These are phyloP conservation scores for Gymnothorax javanicus DNA, from an alignment of 2,797 vertebrate species.

Conservation along the genomic window DNA sequence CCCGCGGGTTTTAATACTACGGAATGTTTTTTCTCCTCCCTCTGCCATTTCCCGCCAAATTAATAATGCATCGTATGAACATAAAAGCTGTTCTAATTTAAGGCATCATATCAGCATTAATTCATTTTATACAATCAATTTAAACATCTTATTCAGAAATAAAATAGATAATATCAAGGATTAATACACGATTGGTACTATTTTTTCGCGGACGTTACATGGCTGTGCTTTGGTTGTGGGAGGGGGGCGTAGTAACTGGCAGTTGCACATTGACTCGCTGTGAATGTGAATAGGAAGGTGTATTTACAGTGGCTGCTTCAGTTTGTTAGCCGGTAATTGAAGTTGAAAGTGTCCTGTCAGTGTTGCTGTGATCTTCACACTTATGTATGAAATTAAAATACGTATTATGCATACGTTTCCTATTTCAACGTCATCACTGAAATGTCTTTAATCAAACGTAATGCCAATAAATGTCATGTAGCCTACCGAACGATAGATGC, in stretches of 20 bases:
- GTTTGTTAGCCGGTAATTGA: neutral
- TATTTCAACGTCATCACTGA: neutral
- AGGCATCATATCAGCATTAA: neutral
- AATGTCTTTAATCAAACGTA: neutral
- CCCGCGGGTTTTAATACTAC: constrained; percentile 48
- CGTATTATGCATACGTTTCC: neutral
- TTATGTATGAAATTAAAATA: neutral
- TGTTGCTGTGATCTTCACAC: constrained; percentile 28
- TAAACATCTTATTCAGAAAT: neutral
- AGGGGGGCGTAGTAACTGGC: constrained; percentile 2
- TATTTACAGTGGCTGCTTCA: neutral
- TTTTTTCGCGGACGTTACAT: constrained; percentile 37
- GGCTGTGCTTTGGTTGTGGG: neutral
- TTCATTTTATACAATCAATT: neutral
- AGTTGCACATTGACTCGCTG: neutral
- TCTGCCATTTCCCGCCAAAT: constrained; percentile 65
- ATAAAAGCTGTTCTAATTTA: neutral
- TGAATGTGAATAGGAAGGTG: neutral
- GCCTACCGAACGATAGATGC: neutral
- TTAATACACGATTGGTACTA: constrained; percentile 33
- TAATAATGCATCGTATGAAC: neutral
- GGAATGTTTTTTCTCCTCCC: constrained; percentile 45
- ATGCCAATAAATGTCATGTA: neutral
- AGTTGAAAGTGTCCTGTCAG: neutral
- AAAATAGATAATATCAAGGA: neutral